Percentiles rank a stretch among this genome's conserved stretches.
Evolutionary conservation across 2,797 vertebrate species (phyloP).

Genomic region (Percopsis omiscomaycus): DNA sequence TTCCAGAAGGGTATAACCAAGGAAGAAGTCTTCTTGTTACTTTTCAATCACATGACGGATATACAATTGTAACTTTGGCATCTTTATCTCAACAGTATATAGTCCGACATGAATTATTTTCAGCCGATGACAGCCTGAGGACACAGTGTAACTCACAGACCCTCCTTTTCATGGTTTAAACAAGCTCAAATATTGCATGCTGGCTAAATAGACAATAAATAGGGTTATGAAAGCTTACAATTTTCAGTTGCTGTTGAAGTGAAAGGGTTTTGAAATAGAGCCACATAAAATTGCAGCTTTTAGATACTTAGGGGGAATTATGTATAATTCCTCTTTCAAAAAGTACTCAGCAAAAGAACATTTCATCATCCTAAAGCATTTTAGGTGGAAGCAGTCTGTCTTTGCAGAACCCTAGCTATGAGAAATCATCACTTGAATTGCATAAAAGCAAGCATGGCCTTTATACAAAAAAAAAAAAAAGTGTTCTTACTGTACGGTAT

Average conservation of each 20-base stretch:
- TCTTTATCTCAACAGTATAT: neutral
- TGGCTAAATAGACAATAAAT: neutral
- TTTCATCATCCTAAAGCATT: constrained; percentile 1
- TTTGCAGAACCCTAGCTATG: neutral
- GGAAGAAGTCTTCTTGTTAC: constrained; percentile 8
- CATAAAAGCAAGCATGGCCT: too few species aligned
- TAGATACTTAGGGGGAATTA: neutral
- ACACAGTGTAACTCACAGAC: neutral
- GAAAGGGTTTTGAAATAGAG: neutral
- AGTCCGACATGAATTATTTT: neutral
- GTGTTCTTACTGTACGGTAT: too few species aligned
- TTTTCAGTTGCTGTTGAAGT: neutral
- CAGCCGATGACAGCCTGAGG: neutral
- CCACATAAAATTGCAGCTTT: neutral
- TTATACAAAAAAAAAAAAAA: too few species aligned
- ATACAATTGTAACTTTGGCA: constrained; percentile 8
- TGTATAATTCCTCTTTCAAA: neutral
- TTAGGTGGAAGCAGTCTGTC: neutral
- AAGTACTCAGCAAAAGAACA: constrained; percentile 1
- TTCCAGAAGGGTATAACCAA: neutral
- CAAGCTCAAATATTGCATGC: neutral
- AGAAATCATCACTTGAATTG: too few species aligned
- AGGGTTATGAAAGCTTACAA: neutral
- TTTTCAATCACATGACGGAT: constrained; percentile 8
- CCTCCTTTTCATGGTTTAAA: neutral